Evolutionary conservation across 2,113 vertebrate species (phyloP), one percentile per base, ranked within the genome.

Genomic region (Macrotus californicus): DNA sequence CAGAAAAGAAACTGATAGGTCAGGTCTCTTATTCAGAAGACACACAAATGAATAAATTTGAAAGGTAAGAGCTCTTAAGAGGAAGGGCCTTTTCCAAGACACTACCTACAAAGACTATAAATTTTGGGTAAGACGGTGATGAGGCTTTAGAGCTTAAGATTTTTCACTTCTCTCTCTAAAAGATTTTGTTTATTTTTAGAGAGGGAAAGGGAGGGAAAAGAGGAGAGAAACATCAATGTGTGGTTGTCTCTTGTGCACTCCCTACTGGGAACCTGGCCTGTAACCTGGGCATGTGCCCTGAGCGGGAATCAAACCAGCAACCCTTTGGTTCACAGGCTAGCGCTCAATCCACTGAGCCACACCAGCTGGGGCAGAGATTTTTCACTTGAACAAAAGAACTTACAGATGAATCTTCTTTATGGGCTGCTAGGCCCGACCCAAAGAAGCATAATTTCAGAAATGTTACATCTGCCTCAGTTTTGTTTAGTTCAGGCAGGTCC

Each of bases 61-160:
- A 41, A 72, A 48, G 56, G 0, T 3, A 21, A 31, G 36, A 50
- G 13, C 29, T 9, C 46, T 31, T 1, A 11, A 21, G 6, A 59
- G 18, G 67, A 80, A 56, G 18, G 72, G 76, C 31, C 41, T 16
- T n/a, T 73, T 29, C 59, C 2, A 22, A 26, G 34, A 16, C 1
- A 7, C 14, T 22, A 31, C 43, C 41, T 2, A 10, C 0, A 64
- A 16, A 39, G 2, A 64, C 0, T 13, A 11, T 54, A 21, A 3
- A 26, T 24, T 54, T 2, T 29, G 26, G 87, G 7, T 8, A 31
- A 29, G 24, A 34, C 0, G 39, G 72, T 3, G 24, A 34, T 0
- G 19, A 66, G 56, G 54, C 29, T 50, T 34, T 3, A 59, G 14
- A 24, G 29, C 7, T 19, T 1, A 6, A 6, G 1, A 59, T 61